These are phyloP conservation scores for Hololepta plana DNA, from an alignment of 2,888 invertebrate species.

Conservation along the genomic window DNA sequence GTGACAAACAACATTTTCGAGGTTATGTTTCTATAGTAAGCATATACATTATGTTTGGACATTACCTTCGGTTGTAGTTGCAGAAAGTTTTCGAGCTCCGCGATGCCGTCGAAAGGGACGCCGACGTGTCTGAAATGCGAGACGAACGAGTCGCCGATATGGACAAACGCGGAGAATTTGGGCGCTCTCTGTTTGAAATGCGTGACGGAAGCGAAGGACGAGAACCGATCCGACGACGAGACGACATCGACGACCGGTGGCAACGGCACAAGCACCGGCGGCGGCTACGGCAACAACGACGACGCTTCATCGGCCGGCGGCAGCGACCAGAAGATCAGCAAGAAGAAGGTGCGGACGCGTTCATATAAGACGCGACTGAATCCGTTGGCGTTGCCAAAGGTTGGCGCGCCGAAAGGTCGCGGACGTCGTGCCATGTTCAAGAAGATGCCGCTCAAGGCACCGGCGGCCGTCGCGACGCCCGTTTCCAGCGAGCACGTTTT, in stretches of 20 bases:
- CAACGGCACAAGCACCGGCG: conserved; percentile 16
- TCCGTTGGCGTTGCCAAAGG: conserved; percentile 26
- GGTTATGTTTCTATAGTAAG: too few species aligned
- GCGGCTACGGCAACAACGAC: conserved; percentile 18
- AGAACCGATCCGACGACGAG: conserved; percentile 21
- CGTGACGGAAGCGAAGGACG: conserved; percentile 18
- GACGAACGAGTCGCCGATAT: conserved; percentile 49
- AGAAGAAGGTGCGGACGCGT: conserved; percentile 30
- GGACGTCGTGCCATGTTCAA: conserved; percentile 64
- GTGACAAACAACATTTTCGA: too few species aligned
- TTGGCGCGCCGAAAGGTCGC: conserved; percentile 41
- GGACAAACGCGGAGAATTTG: conserved; percentile 50
- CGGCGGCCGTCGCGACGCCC: conserved; percentile 61
- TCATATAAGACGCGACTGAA: conserved; percentile 29
- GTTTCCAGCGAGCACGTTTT: conserved; percentile 66
- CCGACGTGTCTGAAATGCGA: conserved; percentile 55
- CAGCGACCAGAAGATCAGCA: conserved; percentile 30
- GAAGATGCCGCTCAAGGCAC: conserved; percentile 62
- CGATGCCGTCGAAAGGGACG: conserved; percentile 31
- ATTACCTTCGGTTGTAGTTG: too few species aligned
- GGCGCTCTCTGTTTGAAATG: conserved; percentile 52
- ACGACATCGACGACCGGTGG: conserved; percentile 16
- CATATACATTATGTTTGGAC: too few species aligned
- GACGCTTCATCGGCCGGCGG: conserved; percentile 17
- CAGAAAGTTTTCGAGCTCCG: too few species aligned